Evolutionary conservation across 2,797 vertebrate species (phyloP).

Genomic region (Percopsis omiscomaycus): DNA sequence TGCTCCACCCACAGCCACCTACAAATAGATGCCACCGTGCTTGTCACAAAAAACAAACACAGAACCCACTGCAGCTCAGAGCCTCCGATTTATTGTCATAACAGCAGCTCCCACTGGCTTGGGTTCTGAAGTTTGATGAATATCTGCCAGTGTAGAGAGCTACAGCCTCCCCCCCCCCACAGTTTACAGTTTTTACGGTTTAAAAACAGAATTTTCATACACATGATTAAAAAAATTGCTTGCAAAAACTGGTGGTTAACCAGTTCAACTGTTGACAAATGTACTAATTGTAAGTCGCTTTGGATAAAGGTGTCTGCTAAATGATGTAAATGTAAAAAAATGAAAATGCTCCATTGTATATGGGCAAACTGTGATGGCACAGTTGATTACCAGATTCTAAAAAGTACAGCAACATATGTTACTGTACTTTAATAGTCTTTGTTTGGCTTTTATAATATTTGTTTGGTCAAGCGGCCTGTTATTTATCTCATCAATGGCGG

Average conservation of each 20-base stretch:
- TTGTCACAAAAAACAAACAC: background rate
- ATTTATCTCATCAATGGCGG: slow-evolving; percentile 1
- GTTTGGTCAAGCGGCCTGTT: background rate
- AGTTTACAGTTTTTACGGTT: no score
- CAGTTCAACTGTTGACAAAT: no score
- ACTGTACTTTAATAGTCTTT: no score
- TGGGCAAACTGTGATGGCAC: background rate
- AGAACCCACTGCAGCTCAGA: background rate
- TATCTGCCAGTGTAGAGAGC: slow-evolving; percentile 2
- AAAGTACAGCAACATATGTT: background rate
- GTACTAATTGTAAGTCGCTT: no score
- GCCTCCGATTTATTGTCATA: slow-evolving; percentile 4
- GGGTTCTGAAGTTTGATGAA: slow-evolving; percentile 7
- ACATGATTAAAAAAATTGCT: background rate
- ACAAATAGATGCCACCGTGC: slow-evolving; percentile 6
- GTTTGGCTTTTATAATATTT: background rate
- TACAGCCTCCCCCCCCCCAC: background rate
- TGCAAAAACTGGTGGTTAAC: no score
- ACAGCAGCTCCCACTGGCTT: background rate
- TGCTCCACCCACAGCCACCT: background rate
- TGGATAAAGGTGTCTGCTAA: no score
- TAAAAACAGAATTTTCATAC: no score
- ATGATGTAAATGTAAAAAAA: no score
- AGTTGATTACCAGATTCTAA: background rate
- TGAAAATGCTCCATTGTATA: background rate